Conservation (phyloP, 2,797 vertebrate genomes). For the Micropoecilia bifurca region DNA sequence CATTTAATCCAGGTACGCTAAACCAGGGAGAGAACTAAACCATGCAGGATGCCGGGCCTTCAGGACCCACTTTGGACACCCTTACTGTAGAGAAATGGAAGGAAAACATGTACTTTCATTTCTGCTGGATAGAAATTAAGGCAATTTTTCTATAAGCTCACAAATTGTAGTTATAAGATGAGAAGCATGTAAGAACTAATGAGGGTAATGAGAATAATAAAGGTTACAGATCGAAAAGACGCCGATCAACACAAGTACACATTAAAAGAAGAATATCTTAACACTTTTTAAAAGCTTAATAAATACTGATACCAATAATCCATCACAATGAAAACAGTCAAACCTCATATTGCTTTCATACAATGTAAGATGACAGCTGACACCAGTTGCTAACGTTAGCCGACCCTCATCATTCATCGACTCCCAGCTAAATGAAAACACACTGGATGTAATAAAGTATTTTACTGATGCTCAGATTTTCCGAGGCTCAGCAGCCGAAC, state of each 20-base stretch:
- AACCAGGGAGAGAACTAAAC: no score
- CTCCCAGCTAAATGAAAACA: not conserved
- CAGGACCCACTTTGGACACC: no score
- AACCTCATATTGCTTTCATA: not conserved
- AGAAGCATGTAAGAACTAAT: not conserved
- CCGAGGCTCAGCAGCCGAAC: not conserved
- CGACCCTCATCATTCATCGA: not conserved
- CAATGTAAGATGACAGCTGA: not conserved
- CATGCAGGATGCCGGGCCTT: no score
- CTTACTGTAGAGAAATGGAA: not conserved
- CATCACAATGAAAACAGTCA: not conserved
- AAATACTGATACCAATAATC: not conserved
- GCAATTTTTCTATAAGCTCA: not conserved
- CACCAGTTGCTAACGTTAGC: not conserved
- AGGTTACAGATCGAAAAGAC: not conserved
- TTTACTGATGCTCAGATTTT: not conserved
- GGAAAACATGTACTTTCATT: not conserved
- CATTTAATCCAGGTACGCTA: no score
- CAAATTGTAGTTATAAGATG: not conserved
- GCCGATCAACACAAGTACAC: not conserved
- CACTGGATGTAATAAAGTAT: not conserved
- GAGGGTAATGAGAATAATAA: not conserved
- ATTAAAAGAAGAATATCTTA: not conserved
- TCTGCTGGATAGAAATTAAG: not conserved
- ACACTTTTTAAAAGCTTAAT: not conserved